phyloP scores from a whole-genome alignment of 1,140 invertebrate species.

The Propsilocerus akamusi region DNA sequence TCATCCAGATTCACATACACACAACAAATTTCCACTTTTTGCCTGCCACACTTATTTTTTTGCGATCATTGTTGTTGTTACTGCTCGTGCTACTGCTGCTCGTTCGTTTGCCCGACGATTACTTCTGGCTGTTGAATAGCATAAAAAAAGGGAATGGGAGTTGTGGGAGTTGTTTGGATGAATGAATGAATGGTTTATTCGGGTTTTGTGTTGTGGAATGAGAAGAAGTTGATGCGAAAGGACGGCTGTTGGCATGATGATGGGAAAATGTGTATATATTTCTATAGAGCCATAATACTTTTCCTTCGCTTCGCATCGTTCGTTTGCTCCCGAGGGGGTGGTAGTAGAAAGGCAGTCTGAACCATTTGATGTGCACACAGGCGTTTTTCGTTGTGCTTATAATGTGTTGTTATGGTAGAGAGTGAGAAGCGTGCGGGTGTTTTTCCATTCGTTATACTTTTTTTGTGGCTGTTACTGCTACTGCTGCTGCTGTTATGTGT shows the following conservation, averaged over 20 bases:
- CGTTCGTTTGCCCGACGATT: neutral
- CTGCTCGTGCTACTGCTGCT: neutral
- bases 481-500: too few species aligned
- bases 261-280: neutral
- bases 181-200: too few species aligned
- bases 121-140: conserved; percentile 3
- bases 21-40: neutral
- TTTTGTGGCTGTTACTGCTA: too few species aligned
- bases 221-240: too few species aligned
- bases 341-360: neutral
- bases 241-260: too few species aligned
- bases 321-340: too few species aligned
- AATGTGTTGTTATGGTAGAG: neutral
- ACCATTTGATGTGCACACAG: conserved; percentile 3
- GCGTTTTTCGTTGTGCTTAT: neutral
- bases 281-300: neutral
- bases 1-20: too few species aligned
- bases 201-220: too few species aligned
- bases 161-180: too few species aligned
- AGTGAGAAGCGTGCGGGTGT: neutral
- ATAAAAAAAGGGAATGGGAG: too few species aligned
- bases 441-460: too few species aligned
- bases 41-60: conserved; percentile 1
- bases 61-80: neutral
- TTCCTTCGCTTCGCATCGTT: too few species aligned